Percentiles rank a stretch among this genome's conserved stretches.
These are phyloP conservation scores for Drosophila kanapiae DNA, from an alignment of 1,140 invertebrate genomes.

Conservation along the genomic window DNA sequence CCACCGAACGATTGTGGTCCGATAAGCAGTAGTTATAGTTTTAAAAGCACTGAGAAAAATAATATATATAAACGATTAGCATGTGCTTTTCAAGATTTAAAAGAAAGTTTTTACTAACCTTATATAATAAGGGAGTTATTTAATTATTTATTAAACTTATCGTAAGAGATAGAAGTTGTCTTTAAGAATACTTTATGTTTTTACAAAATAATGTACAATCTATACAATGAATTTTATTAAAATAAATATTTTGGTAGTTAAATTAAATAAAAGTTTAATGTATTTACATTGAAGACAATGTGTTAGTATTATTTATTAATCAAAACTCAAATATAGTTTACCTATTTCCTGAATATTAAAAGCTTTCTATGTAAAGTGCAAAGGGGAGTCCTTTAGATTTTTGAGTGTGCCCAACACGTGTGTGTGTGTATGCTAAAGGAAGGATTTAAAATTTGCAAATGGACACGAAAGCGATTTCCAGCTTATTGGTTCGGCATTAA, in stretches of 20 bases:
- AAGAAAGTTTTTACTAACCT: no score
- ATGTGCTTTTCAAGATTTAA: no score
- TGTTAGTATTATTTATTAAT: background rate
- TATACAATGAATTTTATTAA: background rate
- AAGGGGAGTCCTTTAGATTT: background rate
- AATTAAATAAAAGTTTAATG: no score
- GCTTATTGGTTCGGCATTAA: conserved; percentile 47
- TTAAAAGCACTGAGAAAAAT: conserved; percentile 3
- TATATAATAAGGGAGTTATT: no score
- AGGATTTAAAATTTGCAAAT: conserved; percentile 31
- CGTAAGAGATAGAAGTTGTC: no score
- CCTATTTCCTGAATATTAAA: background rate
- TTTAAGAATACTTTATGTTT: no score
- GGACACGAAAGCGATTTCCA: conserved; percentile 46
- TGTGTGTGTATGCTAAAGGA: conserved; percentile 3
- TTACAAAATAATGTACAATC: no score
- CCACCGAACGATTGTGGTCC: conserved; percentile 24
- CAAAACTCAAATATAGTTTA: background rate
- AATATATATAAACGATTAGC: no score
- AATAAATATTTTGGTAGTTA: no score
- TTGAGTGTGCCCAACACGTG: background rate
- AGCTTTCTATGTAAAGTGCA: background rate
- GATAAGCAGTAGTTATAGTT: conserved; percentile 8
- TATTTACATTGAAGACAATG: background rate
- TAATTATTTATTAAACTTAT: no score